These are phyloP conservation scores for Leucophenga maculata DNA, from an alignment of 2,888 invertebrate species.

Conservation along the genomic window DNA sequence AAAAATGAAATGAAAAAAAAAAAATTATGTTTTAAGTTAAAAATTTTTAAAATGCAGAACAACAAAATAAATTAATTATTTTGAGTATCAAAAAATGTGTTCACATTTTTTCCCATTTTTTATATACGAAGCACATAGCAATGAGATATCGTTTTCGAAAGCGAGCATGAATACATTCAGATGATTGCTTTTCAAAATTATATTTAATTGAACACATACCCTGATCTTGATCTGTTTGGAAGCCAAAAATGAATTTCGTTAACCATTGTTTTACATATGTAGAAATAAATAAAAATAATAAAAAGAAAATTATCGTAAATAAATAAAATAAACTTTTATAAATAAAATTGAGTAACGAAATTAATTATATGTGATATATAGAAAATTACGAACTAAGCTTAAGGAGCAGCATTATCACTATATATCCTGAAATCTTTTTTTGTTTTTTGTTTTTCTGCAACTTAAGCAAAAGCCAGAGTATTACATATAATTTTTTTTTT, in stretches of 20 bases:
- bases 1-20: slow-evolving; percentile 27
- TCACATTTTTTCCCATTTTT: too few relatives aligned
- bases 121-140: too few relatives aligned
- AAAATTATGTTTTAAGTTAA: slow-evolving; percentile 20
- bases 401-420: background rate
- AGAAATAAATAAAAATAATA: slow-evolving; percentile 34
- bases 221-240: slow-evolving; percentile 30
- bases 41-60: slow-evolving; percentile 22
- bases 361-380: too few relatives aligned
- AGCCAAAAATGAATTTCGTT: slow-evolving; percentile 34
- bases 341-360: too few relatives aligned
- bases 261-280: slow-evolving; percentile 46
- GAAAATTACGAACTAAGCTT: background rate
- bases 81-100: too few relatives aligned
- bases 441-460: too few relatives aligned
- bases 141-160: too few relatives aligned
- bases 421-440: too few relatives aligned
- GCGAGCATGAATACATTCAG: background rate
- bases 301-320: slow-evolving; percentile 25
- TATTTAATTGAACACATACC: slow-evolving; percentile 23
- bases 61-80: too few relatives aligned
- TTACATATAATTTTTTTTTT: too few relatives aligned
- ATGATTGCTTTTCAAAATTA: slow-evolving; percentile 17
- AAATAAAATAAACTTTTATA: slow-evolving; percentile 20
- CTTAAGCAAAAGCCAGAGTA: too few relatives aligned